Conservation (phyloP, 1,140 invertebrate species). For the Sycophaga agraensis region DNA sequence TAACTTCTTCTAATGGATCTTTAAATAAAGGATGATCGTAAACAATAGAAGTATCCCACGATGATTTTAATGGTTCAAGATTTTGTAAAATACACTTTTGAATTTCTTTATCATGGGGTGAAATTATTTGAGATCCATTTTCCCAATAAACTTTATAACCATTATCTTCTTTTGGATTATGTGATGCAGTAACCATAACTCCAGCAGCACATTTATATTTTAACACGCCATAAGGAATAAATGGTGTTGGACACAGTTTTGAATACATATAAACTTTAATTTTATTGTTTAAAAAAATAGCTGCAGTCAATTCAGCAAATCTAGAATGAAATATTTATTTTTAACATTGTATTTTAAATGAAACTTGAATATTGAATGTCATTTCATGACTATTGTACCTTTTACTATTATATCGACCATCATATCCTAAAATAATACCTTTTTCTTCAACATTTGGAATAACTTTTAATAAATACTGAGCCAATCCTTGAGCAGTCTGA, state of each 20-base stretch:
- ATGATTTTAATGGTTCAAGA: constrained; percentile 68
- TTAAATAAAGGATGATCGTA: constrained; percentile 54
- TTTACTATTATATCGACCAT: constrained; percentile 91
- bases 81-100: constrained; percentile 77
- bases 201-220: constrained; percentile 75
- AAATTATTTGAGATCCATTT: constrained; percentile 95
- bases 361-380: neutral
- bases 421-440: constrained; percentile 90
- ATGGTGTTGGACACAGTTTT: constrained; percentile 85
- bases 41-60: constrained; percentile 66
- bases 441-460: constrained; percentile 59
- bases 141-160: constrained; percentile 98
- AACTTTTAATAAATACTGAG: constrained; percentile 71
- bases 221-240: constrained; percentile 82
- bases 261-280: constrained; percentile 86
- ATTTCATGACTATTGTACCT: constrained; percentile 70
- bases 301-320: constrained; percentile 88
- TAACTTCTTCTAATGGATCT: constrained; percentile 65
- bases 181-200: constrained; percentile 96
- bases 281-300: constrained; percentile 75
- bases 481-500: constrained; percentile 93
- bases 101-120: constrained; percentile 89
- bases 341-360: constrained; percentile 1
- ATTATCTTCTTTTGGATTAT: constrained; percentile 99
- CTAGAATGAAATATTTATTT: constrained; percentile 54